Evolutionary conservation across 2,797 vertebrate species (phyloP), one percentile per base, ranked within the genome.

Genomic region (Chiroxiphia lanceolata): DNA sequence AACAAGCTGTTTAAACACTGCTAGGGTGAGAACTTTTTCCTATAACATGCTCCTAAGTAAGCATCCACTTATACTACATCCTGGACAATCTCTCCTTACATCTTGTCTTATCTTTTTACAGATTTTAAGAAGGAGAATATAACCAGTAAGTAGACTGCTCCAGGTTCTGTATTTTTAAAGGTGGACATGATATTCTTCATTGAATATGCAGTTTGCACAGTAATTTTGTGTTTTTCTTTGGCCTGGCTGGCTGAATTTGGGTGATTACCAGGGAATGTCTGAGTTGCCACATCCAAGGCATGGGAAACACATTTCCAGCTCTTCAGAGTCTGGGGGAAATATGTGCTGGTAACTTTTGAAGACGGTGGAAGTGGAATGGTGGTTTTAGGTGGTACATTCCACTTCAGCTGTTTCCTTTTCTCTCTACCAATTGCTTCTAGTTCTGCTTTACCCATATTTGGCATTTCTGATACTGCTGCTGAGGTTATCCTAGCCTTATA

Each of bases 101-200:
- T 85, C 45, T 96, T 96, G 53, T 96, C 82, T 97, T 95, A 76
- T 97, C 92, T 96, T 97, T 92, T 94, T 96, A 96, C 98, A 99
- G 99, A 98, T 96, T 98, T 99, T 88, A 98, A 98, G 95, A 98
- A 97, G 97, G 99, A 99, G 95, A 98, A 99, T 96, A 95, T 98
- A 89, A 99, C 99, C 97, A 99, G 99, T 99, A 98, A 99, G 99
- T 99, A 96, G 70, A 80, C 91, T 72, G 61, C 47, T 95, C 64
- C 84, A 80, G 16, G 31, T 3, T 89, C 13, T 75, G 3, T 65
- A 26, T 42, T 94, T 78, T 76, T 51, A 72, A 40, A 56, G 7
- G 5, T 65, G 22, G 48, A 31, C 20, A 40, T 64, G 8, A 25
- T 67, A 48, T 45, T 82, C 23, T 91, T 38, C 40, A 29, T 45